Evolutionary conservation across 2,113 vertebrate genomes (phyloP), one percentile per base, ranked within the genome.

Genomic region (Centrocercus urophasianus): DNA sequence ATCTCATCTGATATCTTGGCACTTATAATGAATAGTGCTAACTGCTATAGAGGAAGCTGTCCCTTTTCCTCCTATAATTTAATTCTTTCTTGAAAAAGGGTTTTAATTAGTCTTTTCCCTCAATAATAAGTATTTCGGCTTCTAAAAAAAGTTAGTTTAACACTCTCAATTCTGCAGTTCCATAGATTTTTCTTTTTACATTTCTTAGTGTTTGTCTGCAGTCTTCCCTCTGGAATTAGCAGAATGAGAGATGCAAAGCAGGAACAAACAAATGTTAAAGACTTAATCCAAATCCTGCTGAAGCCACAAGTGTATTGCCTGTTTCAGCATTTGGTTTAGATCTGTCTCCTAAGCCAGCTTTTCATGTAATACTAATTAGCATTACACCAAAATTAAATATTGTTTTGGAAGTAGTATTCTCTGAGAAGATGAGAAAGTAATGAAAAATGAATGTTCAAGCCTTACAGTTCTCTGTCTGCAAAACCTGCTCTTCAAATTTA

Each of bases 251-350:
- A 80, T 24, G 13, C 18, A 43, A 50, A 71, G 52, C 18, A 63
- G 65, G 54, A 74, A 79, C 50, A 83, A 89, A 76, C 22, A 88
- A 86, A 61, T 17, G 2, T 67, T 79, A 50, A 92, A 74, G 34
- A 8, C 13, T 91, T 93, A 34, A 57, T 71, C 57, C 47, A 77
- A 80, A 60, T 36, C 47, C 64, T 77, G 25, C n/a, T 81, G 34
- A 57, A 92, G 32, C 42, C 40, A 56, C 28, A 56, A 30, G 36
- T 15, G 4, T 45, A 22, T 71, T 74, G 20, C 28, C 13, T 83
- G 89, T 91, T 87, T 19, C 52, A 81, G 64, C 63, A 78, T 76
- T 96, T 93, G 82, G 43, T 81, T 86, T 88, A 90, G 40, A 80
- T 80, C 42, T 89, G 57, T 15, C 38, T 92, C 25, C 18, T 88